These are phyloP conservation scores for Aurelia coerulea DNA, from an alignment of 30 jellyfish, hydroid and myxozoan species.

Conservation along the genomic window DNA sequence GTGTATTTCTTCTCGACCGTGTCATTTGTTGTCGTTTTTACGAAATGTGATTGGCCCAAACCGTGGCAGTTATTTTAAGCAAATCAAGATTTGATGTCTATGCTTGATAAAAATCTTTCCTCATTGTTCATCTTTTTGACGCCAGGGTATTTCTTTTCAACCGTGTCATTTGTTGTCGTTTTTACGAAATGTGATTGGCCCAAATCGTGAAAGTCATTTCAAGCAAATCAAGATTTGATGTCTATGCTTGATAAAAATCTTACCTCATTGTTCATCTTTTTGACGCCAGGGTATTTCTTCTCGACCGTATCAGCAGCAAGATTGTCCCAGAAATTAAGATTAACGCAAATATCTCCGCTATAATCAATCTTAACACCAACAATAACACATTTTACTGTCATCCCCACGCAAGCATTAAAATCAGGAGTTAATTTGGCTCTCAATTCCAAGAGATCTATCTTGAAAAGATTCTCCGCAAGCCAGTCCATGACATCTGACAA, in stretches of 20 bases:
- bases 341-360: conserved; percentile 52
- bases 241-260: background rate
- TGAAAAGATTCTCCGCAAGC: conserved; percentile 38
- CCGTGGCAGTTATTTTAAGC: no score
- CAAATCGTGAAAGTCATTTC: no score
- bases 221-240: no score
- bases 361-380: conserved; percentile 36
- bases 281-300: conserved; percentile 59
- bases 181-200: no score
- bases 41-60: no score
- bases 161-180: no score
- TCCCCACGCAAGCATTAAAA: conserved; percentile 67
- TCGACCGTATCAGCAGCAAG: conserved; percentile 47
- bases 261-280: conserved; percentile 43
- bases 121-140: no score
- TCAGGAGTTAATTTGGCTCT: conserved; percentile 37
- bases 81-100: no score
- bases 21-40: no score
- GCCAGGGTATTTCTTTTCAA: no score
- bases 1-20: no score
- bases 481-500: conserved; percentile 17
- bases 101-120: no score
- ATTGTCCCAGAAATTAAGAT: conserved; percentile 39
- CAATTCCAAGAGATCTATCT: conserved; percentile 21
- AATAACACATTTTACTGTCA: conserved; percentile 32